A percentile compares a stretch with the other conserved stretches of the same genome.
phyloP scores from a whole-genome alignment of 2,113 vertebrate species.

The Hystrix cristata region DNA sequence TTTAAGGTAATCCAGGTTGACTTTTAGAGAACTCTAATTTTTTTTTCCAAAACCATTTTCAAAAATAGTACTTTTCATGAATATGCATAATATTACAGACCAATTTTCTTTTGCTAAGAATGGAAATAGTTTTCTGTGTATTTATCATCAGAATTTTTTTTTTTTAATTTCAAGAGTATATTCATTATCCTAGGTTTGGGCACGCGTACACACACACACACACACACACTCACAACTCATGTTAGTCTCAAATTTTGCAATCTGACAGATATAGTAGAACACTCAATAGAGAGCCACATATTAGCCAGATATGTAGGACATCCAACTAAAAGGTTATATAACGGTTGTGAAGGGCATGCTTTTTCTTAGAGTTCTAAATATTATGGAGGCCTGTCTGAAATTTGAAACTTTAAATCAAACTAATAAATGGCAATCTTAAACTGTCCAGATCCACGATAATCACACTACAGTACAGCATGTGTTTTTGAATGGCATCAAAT shows the following conservation, averaged over 20 bases:
- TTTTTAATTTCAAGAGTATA: neutral
- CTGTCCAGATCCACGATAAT: neutral
- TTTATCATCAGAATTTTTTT: neutral
- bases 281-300: neutral
- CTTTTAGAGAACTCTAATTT: neutral
- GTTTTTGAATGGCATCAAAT: conserved; percentile 32
- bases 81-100: conserved; percentile 33
- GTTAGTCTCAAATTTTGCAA: neutral
- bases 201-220: neutral
- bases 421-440: conserved; percentile 1
- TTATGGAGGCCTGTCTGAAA: conserved; percentile 17
- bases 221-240: neutral
- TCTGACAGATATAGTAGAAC: neutral
- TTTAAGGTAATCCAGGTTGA: conserved; percentile 15
- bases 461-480: neutral
- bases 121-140: conserved; percentile 32
- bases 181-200: neutral
- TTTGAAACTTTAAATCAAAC: conserved; percentile 49
- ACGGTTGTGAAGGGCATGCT: neutral
- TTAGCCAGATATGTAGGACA: neutral
- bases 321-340: neutral
- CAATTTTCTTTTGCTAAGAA: conserved; percentile 52
- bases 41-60: conserved; percentile 35
- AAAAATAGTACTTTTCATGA: neutral
- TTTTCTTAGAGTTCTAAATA: neutral